Percentiles rank a stretch among this genome's conserved stretches.
Conservation (phyloP, 2,113 vertebrate species). For the Symphodus melops region DNA sequence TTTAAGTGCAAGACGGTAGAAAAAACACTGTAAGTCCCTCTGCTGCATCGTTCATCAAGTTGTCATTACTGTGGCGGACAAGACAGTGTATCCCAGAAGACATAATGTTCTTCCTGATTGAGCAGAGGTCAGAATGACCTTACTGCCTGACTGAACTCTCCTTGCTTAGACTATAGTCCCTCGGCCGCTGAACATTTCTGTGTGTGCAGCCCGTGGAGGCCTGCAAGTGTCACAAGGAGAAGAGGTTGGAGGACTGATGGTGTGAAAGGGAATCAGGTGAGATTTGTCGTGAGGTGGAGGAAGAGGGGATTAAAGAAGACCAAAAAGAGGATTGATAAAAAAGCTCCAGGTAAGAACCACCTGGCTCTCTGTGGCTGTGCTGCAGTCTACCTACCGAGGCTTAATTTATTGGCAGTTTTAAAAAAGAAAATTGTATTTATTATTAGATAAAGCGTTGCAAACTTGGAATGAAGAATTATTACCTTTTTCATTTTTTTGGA, state of each 20-base stretch:
- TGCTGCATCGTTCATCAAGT: conserved; percentile 48
- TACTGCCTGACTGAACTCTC: conserved; percentile 56
- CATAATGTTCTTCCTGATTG: conserved; percentile 45
- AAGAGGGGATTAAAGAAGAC: not conserved
- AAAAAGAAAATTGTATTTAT: not conserved
- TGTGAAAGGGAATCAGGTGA: conserved; percentile 26
- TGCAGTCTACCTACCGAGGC: not conserved
- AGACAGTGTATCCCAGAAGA: conserved; percentile 57
- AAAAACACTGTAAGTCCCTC: conserved; percentile 18
- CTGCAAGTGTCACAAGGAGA: conserved; percentile 25
- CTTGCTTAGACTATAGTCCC: conserved; percentile 25
- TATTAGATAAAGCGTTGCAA: not conserved
- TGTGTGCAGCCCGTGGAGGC: conserved; percentile 14
- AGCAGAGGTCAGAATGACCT: conserved; percentile 68
- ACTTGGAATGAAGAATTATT: not conserved
- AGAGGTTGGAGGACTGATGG: conserved; percentile 15
- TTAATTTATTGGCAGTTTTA: not conserved
- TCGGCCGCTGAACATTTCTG: conserved; percentile 33
- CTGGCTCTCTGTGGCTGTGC: not conserved
- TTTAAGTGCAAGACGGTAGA: conserved; percentile 25
- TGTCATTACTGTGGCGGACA: conserved; percentile 30
- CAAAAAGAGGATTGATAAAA: conserved; percentile 1
- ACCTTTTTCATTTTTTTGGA: not conserved
- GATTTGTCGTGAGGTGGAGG: not conserved
- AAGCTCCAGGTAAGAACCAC: not conserved